phyloP scores from a whole-genome alignment of 2,113 vertebrate species.

The Macrotus californicus region DNA sequence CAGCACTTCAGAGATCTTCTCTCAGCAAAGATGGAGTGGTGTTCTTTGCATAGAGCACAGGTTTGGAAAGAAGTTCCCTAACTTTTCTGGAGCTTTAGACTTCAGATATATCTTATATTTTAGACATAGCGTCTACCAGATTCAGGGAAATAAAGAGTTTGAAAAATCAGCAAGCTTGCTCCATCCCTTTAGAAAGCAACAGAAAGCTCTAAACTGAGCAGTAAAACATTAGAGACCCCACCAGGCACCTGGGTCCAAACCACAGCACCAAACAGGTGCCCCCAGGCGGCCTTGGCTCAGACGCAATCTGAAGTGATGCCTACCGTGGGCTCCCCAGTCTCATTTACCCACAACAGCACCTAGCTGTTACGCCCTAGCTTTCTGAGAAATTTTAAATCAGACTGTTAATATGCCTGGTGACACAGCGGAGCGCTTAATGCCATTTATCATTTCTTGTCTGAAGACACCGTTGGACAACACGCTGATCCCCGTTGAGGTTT shows the following conservation, averaged over 20 bases:
- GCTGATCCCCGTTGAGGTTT: neutral
- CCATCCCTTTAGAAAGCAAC: neutral
- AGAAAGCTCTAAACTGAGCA: neutral
- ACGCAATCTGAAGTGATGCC: neutral
- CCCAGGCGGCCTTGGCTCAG: neutral
- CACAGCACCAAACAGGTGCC: neutral
- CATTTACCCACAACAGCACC: neutral
- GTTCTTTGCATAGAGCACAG: neutral
- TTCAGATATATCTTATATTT: neutral
- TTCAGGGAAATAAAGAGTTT: neutral
- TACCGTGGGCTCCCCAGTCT: neutral
- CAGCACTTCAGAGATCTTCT: neutral
- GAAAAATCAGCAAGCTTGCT: conserved; percentile 16
- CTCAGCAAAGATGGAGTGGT: neutral
- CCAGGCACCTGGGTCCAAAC: neutral
- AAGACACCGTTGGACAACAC: neutral
- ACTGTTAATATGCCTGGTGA: neutral
- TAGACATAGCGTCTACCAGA: neutral
- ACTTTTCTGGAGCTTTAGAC: neutral
- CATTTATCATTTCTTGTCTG: neutral
- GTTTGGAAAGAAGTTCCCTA: neutral
- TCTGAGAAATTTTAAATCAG: neutral
- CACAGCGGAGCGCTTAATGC: neutral
- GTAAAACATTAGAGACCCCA: neutral
- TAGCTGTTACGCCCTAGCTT: neutral